These are phyloP conservation scores for Trilocha varians DNA, from an alignment of 2,888 invertebrate genomes.

Conservation along the genomic window DNA sequence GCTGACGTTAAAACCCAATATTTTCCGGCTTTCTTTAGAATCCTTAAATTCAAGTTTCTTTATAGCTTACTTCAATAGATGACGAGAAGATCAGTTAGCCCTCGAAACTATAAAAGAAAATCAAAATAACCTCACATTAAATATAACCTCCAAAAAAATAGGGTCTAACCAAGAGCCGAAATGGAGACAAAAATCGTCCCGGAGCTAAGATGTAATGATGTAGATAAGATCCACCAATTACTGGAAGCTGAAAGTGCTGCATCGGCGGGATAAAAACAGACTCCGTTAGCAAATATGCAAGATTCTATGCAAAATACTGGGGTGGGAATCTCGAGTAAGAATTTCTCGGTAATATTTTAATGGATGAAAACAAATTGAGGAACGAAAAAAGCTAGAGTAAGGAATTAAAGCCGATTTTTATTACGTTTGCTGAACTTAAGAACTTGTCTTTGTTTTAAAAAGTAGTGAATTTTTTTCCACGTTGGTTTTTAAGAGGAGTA, in stretches of 20 bases:
- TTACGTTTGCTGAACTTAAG: too few relatives aligned
- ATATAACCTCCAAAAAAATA: constrained; percentile 57
- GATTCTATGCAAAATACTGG: constrained; percentile 31
- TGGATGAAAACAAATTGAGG: background rate
- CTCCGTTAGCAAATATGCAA: constrained; percentile 56
- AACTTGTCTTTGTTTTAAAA: too few relatives aligned
- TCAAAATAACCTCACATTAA: constrained; percentile 21
- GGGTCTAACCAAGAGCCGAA: constrained; percentile 66
- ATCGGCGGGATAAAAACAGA: constrained; percentile 63
- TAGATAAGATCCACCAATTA: constrained; percentile 71
- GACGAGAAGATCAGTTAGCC: too few relatives aligned
- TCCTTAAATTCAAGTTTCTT: too few relatives aligned
- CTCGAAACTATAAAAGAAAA: too few relatives aligned
- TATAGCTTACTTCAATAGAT: too few relatives aligned
- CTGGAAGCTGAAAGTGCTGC: constrained; percentile 59
- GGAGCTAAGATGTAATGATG: constrained; percentile 68
- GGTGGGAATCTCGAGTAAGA: constrained; percentile 15
- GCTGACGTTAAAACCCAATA: too few relatives aligned
- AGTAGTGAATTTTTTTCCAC: too few relatives aligned
- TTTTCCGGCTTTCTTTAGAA: too few relatives aligned
- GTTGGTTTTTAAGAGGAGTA: too few relatives aligned
- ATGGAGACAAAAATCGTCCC: constrained; percentile 55
- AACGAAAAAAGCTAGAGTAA: background rate
- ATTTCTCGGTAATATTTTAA: constrained; percentile 6
- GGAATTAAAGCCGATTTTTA: too few relatives aligned